These are phyloP conservation scores for Acanthornis magna DNA, from an alignment of 2,797 vertebrate species.

Conservation along the genomic window DNA sequence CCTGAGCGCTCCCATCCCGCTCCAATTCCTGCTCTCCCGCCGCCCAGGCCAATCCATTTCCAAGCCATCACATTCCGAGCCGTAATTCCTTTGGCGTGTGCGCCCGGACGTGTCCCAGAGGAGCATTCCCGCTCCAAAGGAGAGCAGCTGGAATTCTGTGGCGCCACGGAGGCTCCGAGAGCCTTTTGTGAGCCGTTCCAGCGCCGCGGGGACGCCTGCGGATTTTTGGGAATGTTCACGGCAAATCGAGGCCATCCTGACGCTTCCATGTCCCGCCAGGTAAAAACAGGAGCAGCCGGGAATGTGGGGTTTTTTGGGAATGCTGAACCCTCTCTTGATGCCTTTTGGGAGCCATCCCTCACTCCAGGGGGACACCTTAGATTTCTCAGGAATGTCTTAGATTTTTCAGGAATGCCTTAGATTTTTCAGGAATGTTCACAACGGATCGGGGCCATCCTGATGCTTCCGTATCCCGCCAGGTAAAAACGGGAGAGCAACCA, in stretches of 20 bases:
- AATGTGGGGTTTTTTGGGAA: not conserved
- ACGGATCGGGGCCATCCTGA: accelerated
- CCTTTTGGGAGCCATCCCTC: not conserved
- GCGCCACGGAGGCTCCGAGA: accelerated
- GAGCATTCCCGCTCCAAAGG: not conserved
- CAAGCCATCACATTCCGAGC: not conserved
- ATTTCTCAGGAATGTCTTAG: too few species aligned
- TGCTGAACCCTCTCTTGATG: not conserved
- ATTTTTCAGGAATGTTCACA: not conserved
- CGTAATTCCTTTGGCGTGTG: not conserved
- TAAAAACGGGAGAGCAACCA: accelerated
- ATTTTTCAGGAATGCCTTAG: not conserved
- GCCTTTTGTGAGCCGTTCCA: not conserved
- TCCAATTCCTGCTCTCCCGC: not conserved
- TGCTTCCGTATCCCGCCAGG: accelerated
- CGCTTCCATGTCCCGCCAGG: not conserved
- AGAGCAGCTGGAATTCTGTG: not conserved
- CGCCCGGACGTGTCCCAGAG: too few species aligned
- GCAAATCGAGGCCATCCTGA: not conserved
- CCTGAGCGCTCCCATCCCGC: not conserved
- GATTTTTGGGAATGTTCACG: not conserved
- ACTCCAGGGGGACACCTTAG: too few species aligned
- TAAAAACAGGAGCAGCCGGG: not conserved
- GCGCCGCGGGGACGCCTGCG: not conserved
- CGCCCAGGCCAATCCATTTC: not conserved